Base-by-base conservation (phyloP, 2,888 invertebrate genomes). In the Odontomyia ornata region DNA sequence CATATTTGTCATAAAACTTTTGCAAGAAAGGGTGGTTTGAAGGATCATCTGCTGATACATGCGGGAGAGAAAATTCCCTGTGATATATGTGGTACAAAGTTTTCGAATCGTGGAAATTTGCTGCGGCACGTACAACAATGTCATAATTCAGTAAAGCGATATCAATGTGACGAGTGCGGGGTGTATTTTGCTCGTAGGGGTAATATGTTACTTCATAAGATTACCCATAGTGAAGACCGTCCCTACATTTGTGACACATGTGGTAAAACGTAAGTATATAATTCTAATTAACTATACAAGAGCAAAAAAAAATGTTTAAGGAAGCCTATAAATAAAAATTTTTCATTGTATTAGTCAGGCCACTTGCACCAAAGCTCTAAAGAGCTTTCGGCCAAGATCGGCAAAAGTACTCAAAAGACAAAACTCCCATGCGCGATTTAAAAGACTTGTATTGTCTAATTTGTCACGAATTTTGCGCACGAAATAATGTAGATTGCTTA, bases 21-120 rank as follows among this genome's bases (percentile, higher is more conserved):
- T 43, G 36, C 73, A 1, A 76, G 76, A 57, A 28, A 64, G 25
- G 69, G 69, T 47, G 75, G 64, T 13, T 21, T 79, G 28, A 72
- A 69, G 65, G 75, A 75, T 43, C 79, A 79, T 64, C 52, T 60
- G 4, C 30, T 43, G 47, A 71, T 72, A 2, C 79, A 79, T 43
- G 52, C 60, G 5, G 65, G 52, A 28, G 78, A 78, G 21, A 56
- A 30, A n/a, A 72, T 71, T 36, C 62, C 30, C 36, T 79, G 79
- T 28, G 28, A 71, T 23, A 21, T 62, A 28, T 79, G 79, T 25
- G 47, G 64, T 43, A 78, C 73, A 36, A 23, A 56, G 23, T 79
- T 76, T 56, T 76, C 78, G 28, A 79, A 77, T 64, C 78, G 77
- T 47, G 78, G 76, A 13, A 79, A 79, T 65, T 76, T 79, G 46